phyloP scores from a whole-genome alignment of 2,113 vertebrate genomes.

The Pterocles burchelli region DNA sequence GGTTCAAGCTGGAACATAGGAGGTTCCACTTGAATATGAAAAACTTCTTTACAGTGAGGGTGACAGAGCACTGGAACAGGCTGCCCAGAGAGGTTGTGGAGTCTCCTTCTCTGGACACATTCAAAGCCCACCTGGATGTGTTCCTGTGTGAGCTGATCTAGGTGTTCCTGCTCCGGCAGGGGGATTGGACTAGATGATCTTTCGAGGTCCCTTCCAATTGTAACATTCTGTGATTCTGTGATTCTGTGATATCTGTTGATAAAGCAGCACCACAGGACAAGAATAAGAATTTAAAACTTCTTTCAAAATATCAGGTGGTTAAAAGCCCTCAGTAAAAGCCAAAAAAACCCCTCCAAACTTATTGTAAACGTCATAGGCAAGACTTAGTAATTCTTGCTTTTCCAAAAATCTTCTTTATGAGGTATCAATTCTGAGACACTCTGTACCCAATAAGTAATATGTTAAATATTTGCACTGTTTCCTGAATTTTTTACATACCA shows the following conservation, averaged over 20 bases:
- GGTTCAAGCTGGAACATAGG: too few species aligned
- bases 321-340: background rate
- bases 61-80: too few species aligned
- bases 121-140: too few species aligned
- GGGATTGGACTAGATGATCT: too few species aligned
- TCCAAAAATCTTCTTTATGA: constrained; percentile 62
- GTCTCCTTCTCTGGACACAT: too few species aligned
- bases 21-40: too few species aligned
- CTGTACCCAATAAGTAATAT: constrained; percentile 44
- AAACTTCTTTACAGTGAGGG: too few species aligned
- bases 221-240: too few species aligned
- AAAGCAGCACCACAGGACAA: constrained; percentile 6
- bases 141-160: too few species aligned
- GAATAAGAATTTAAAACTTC: background rate
- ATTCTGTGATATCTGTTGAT: constrained; percentile 14
- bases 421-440: constrained; percentile 40
- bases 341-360: background rate
- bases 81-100: too few species aligned
- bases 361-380: background rate
- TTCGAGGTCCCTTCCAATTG: too few species aligned
- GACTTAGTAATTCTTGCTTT: constrained; percentile 35
- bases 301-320: background rate
- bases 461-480: constrained; percentile 47
- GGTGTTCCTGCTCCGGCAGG: too few species aligned
- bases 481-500: constrained; percentile 18